Conservation (phyloP, 2,797 vertebrate genomes). For the Decapterus maruadsi region DNA sequence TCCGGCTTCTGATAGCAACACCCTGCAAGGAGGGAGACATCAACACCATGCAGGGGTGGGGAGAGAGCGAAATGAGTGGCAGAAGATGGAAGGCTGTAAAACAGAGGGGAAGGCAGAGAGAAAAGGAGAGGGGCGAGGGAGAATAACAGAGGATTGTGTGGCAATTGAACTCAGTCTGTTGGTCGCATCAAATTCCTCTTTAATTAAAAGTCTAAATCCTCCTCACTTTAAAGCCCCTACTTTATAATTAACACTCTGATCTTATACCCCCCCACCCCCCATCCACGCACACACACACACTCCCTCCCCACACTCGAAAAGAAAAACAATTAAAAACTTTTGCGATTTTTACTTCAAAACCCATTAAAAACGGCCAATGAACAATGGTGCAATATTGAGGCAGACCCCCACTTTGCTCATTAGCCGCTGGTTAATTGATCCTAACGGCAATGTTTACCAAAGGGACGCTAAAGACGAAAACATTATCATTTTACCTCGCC, state of each 20-base stretch:
- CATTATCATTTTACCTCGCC: constrained; percentile 78
- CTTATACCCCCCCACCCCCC: constrained; percentile 36
- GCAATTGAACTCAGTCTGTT: constrained; percentile 77
- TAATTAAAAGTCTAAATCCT: constrained; percentile 90
- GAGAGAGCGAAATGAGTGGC: constrained; percentile 60
- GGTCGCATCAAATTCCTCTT: constrained; percentile 84
- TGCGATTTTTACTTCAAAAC: constrained; percentile 85
- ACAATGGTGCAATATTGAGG: constrained; percentile 82
- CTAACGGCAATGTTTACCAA: constrained; percentile 85
- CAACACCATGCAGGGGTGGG: constrained; percentile 52
- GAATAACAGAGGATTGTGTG: constrained; percentile 67
- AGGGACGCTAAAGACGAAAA: constrained; percentile 80
- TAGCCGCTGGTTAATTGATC: constrained; percentile 85
- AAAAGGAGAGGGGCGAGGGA: constrained; percentile 41
- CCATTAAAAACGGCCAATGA: constrained; percentile 84
- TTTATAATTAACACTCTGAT: constrained; percentile 88
- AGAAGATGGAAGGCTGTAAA: constrained; percentile 57
- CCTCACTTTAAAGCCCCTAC: constrained; percentile 83
- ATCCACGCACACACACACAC: too few species aligned
- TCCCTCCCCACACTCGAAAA: constrained; percentile 48
- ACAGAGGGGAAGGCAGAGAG: constrained; percentile 36
- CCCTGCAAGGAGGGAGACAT: constrained; percentile 65
- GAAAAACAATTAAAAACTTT: constrained; percentile 87
- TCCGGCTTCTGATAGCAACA: constrained; percentile 76
- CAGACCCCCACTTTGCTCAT: constrained; percentile 81